Conservation (phyloP, 2,113 vertebrate genomes). For the Nothocercus julius region DNA sequence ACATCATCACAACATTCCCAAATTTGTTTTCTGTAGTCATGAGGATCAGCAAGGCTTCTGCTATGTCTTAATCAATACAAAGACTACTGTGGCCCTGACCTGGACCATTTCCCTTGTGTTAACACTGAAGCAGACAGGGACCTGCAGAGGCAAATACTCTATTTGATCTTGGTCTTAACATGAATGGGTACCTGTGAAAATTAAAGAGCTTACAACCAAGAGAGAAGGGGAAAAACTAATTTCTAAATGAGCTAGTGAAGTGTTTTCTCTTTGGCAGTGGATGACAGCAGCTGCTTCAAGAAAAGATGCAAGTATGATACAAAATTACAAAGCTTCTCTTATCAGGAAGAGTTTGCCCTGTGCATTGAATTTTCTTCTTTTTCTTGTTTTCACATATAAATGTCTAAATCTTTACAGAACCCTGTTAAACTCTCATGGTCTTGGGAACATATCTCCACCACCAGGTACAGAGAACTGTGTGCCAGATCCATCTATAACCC, state of each 20-base stretch:
- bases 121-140: background rate
- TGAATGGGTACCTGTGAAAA: background rate
- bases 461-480: background rate
- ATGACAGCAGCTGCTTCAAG: background rate
- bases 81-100: background rate
- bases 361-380: background rate
- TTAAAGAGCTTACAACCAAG: background rate
- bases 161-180: background rate
- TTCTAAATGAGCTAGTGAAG: background rate
- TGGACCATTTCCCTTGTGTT: background rate
- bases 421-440: background rate
- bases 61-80: background rate
- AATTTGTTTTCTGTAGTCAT: background rate
- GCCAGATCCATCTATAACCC: background rate
- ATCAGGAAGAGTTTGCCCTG: background rate
- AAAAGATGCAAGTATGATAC: background rate
- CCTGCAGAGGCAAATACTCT: background rate
- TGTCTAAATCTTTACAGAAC: background rate
- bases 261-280: background rate
- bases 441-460: background rate
- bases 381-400: background rate
- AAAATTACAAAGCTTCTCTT: background rate
- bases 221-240: background rate
- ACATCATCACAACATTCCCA: background rate
- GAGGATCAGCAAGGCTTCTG: background rate